Base-by-base conservation (phyloP, 2,113 vertebrate genomes). In the Mesitornis unicolor region DNA sequence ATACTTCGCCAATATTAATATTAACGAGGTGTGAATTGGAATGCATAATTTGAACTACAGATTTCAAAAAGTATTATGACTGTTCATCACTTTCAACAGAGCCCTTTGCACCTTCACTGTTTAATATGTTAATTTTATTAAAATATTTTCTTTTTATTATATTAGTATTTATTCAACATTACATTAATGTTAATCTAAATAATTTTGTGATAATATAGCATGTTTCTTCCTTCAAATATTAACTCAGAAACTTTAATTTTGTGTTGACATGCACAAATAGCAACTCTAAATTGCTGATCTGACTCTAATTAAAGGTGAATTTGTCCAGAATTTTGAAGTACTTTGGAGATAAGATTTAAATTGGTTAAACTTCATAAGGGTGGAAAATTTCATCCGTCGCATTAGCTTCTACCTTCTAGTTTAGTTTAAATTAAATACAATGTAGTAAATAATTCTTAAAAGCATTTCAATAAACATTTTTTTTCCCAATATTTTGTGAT, bases 101-200 rank as follows among this genome's bases (percentile, higher is more conserved):
- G 26, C 14, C 54, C 71, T 95, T 83, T 89, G 24, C 24, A 67
- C 68, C 10, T 84, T 87, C 42, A 70, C 20, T 74, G 5, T 74
- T 93, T 92, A 80, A 63, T 67, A 84, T 85, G 79, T 33, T 86
- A 88, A 92, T 92, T 93, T 92, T 78, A 82, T 92, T 82, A 92
- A 92, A 90, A 63, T 91, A 82, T 82, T 84, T 65, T 65, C 47
- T 47, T 71, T 87, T 75, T 84, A 87, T 77, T 81, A 1, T 68
- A 63, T 90, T 76, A 73, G 12, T 43, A 40, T 83, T 93, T 93
- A 82, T 92, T 92, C 43, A 73, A 60, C 19, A 47, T 35, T 59
- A 24, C 17, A 88, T 50, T 64, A 74, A 22, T 15, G 11, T 31
- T 77, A 56, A 88, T 94, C 61, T 86, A 61, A 64, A 93, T 67